Base-by-base conservation (phyloP, 2,888 invertebrate genomes). In the Agrypnus murinus region DNA sequence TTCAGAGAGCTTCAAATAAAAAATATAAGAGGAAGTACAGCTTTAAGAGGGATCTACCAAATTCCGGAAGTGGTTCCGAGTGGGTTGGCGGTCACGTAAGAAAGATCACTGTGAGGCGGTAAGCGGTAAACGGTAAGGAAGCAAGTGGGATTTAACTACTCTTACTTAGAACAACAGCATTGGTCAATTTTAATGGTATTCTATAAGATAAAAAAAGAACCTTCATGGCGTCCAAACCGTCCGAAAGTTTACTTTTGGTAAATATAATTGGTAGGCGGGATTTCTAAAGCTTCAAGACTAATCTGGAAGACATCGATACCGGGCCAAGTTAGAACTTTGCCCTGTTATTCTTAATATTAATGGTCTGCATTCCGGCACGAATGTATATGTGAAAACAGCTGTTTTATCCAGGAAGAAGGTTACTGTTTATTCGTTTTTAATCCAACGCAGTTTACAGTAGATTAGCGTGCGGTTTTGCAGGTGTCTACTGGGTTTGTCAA, bases 61-160 rank as follows among this genome's bases (percentile, higher is more conserved):
- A 75, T 67, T 67, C 71, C 71, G 74, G 76, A 76, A 75, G 74
- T 72, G 71, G 69, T 64, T 69, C 59, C 58, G 65, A 63, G 71
- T 75, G 65, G 75, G 73, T 64, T 63, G 58, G 73, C 72, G 71
- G 73, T 69, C 75, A 74, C 68, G 66, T 58, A 71, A 71, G 62
- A 58, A 46, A 48, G 66, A 66, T 64, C 48, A 17, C 36, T 38
- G 34, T 58, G n/a, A 59, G 40, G 57, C 17, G 48, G 32, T 45
- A 45, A 36, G 17, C n/a, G n/a, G 34, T 58, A 59, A 50, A 58
- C 17, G 48, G 32, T 45, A 45, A 36, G 17, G 59, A 58, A 67
- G 50, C 43, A 60, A 55, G 63, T 57, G 64, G 59, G 58, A 65
- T 43, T 19, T 50, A 60, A 67, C 38, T 40, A 43, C 60, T 25